Percentiles rank a stretch among this genome's conserved stretches.
phyloP scores from a whole-genome alignment of 1,140 invertebrate genomes.

The Ectropis grisescens region DNA sequence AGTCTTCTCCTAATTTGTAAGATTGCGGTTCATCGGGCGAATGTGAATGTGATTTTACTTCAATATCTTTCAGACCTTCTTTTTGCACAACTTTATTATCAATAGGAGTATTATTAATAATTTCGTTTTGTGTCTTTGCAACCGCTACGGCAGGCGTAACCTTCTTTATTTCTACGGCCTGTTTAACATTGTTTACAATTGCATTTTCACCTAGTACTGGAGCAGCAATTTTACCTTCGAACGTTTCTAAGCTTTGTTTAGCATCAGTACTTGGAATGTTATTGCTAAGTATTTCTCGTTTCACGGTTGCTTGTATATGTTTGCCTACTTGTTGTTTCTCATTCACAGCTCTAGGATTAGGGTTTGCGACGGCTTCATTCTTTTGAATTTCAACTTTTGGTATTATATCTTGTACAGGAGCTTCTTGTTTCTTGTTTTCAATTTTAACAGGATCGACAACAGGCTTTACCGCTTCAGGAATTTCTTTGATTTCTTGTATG shows the following conservation, averaged over 20 bases:
- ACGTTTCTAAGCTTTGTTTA: slow-evolving; percentile 1
- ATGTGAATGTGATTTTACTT: slow-evolving; percentile 30
- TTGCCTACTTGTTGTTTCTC: slow-evolving; percentile 1
- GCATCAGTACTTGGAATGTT: no score
- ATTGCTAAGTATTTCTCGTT: no score
- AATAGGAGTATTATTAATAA: no score
- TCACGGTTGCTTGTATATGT: slow-evolving; percentile 1
- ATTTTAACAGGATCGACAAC: not conserved
- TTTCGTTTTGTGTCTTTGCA: slow-evolving; percentile 5
- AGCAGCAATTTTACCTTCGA: not conserved
- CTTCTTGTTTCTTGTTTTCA: not conserved
- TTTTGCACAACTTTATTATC: not conserved
- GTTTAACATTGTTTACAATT: slow-evolving; percentile 2
- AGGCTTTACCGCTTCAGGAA: slow-evolving; percentile 8
- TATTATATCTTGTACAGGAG: not conserved
- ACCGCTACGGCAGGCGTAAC: no score
- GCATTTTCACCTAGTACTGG: no score
- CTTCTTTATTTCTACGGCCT: not conserved
- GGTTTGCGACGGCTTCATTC: not conserved
- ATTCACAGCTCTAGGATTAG: not conserved
- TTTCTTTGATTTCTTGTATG: slow-evolving; percentile 40
- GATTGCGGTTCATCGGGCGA: slow-evolving; percentile 51
- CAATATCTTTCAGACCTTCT: slow-evolving; percentile 3
- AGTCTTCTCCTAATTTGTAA: slow-evolving; percentile 44
- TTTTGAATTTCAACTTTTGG: not conserved